Evolutionary conservation across 1,140 invertebrate species (phyloP), one percentile per base, ranked within the genome.

Genomic region (Drosophila subpulchrella): DNA sequence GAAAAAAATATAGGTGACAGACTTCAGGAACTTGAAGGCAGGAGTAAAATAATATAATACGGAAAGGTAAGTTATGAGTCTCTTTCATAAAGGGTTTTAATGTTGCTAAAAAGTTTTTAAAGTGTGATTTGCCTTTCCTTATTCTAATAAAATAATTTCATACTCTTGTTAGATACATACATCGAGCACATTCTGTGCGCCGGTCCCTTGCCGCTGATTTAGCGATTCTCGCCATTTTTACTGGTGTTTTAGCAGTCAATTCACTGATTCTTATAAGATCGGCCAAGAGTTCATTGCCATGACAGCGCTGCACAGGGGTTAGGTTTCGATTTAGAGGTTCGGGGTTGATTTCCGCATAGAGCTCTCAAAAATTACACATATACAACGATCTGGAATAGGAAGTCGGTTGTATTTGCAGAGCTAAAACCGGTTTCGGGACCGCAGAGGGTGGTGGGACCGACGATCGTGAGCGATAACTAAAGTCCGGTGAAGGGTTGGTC

Each of bases 211-310:
- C 11, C 17, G 12, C 32, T 51, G 41, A 42, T n/a, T 39, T 17
- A 5, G 13, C 36, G 8, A 36, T 57, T 65, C 51, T 75, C 32
- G 72, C 71, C 72, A 75, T 75, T 75, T 72, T 72, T 39, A 30
- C 1, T 59, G 56, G 36, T 5, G 20, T 41, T 30, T 27, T 46
- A n/a, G 24, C 12, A 11, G 42, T 36, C 44, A 32, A 48, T 32
- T 48, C 42, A 48, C 42, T 39, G 27, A 71, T 57, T 72, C 68
- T 72, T 48, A 72, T 72, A 72, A 72, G 68, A 72, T 72, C 68
- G 17, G 24, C 3, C 44, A 68, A 70, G 56, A 63, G 67, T 70
- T 68, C 67, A 47, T 68, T 67, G 65, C 65, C 65, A 36, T 50
- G 38, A 6, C 46, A 44, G 11, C 27, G 1, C 13, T 38, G 36